Percentiles rank a stretch among this genome's conserved stretches.
Conservation (phyloP, 2,888 invertebrate genomes). For the Spilarctia lutea region DNA sequence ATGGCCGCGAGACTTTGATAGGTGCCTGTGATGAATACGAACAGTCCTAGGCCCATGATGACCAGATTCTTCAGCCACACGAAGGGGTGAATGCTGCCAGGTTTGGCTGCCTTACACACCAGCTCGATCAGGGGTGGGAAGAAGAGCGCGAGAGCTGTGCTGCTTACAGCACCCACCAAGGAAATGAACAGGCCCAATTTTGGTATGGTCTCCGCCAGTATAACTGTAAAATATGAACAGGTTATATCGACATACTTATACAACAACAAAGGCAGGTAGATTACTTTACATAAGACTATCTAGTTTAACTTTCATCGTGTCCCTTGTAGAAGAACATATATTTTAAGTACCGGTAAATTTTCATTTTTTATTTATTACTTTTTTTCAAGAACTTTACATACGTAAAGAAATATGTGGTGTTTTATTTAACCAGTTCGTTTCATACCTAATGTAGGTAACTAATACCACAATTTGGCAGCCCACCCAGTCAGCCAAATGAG, state of each 20-base stretch:
- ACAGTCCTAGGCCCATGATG: constrained; percentile 89
- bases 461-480: too few relatives aligned
- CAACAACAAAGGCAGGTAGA: background rate
- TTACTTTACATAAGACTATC: background rate
- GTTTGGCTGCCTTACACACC: constrained; percentile 88
- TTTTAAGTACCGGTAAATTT: too few relatives aligned
- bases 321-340: too few relatives aligned
- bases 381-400: too few relatives aligned
- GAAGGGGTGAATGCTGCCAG: constrained; percentile 77
- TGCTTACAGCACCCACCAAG: constrained; percentile 95
- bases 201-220: constrained; percentile 94
- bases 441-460: too few relatives aligned
- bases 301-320: too few relatives aligned
- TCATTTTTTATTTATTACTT: too few relatives aligned
- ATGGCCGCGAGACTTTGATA: constrained; percentile 90
- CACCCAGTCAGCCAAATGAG: too few relatives aligned
- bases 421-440: too few relatives aligned
- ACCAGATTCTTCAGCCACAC: constrained; percentile 86
- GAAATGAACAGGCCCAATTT: constrained; percentile 95
- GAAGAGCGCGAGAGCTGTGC: constrained; percentile 94
- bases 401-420: too few relatives aligned
- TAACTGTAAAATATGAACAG: constrained; percentile 86
- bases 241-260: background rate
- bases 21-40: constrained; percentile 91
- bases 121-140: constrained; percentile 96